Base-by-base conservation (phyloP, 2,888 invertebrate genomes). In the Parthenolecanium corni region DNA sequence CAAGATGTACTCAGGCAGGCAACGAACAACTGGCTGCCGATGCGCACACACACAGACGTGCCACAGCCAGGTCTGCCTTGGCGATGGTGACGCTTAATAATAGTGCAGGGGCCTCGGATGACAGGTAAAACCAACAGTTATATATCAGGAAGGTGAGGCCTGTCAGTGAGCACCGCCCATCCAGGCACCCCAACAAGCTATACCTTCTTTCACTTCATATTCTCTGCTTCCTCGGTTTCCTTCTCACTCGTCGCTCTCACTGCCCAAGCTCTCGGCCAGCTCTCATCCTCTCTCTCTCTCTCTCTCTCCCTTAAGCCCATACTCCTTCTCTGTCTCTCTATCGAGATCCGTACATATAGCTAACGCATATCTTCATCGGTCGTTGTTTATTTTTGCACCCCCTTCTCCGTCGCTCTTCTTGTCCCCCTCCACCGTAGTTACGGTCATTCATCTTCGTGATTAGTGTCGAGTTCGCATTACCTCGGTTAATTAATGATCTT, bases 61-160 rank as follows among this genome's bases (percentile, higher is more conserved):
- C 31, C n/a, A n/a, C n/a, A n/a, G n/a, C n/a, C 31, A 31, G 47
- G 49, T 36, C 49, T 51, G 49, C 38, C 49, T 38, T 61, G 49
- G 31, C 31, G 21, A 61, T 61, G 61, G 61, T 61, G 61, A 61
- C 61, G 61, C 61, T 49, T 61, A 61, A 61, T 61, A 49, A 61
- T 61, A 61, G 61, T 61, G 61, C 47, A 61, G 47, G 61, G 61
- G 61, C 61, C 61, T 61, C 40, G 51, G 61, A 61, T 61, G 61
- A 61, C 61, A 61, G 61, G 61, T 61, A 63, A 63, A 63, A 63
- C 53, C 63, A 53, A 63, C 63, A 63, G 63, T 63, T 63, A 63
- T 63, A 63, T 63, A 63, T 63, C 53, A 63, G 63, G 52, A 53
- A 63, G 63, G 63, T 63, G 63, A 63, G 63, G 63, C 63, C 38